These are phyloP conservation scores for Abrostola triplasia DNA, from an alignment of 2,888 invertebrate genomes.

Conservation along the genomic window DNA sequence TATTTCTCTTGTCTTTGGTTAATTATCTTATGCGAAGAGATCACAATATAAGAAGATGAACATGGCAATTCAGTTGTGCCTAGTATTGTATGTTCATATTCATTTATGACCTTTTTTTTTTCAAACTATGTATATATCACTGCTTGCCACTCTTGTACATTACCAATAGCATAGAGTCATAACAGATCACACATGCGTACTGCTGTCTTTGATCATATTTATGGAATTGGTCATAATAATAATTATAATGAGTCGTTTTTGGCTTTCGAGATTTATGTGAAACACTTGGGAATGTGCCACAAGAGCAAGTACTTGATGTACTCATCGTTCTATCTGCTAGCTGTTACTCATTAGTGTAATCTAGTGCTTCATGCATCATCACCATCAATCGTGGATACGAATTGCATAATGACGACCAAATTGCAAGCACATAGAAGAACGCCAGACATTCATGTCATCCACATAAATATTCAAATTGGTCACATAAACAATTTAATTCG, in stretches of 20 bases:
- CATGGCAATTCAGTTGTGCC: no score
- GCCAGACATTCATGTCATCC: no score
- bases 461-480: no score
- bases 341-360: not conserved
- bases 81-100: no score
- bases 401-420: not conserved
- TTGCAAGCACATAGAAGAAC: not conserved
- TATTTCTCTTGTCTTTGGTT: no score
- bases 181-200: not conserved
- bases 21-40: no score
- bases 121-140: no score
- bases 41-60: no score
- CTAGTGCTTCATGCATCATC: constrained; percentile 1
- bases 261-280: not conserved
- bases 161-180: no score
- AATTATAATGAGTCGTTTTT: not conserved
- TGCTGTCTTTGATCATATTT: not conserved
- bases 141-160: no score
- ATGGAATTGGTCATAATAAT: constrained; percentile 1
- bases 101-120: no score
- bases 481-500: no score
- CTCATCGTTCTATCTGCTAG: not conserved
- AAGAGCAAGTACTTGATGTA: not conserved
- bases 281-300: constrained; percentile 4
- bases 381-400: not conserved